Evolutionary conservation across 2,888 invertebrate genomes (phyloP).

Genomic region (Phyllotreta cruciferae): DNA sequence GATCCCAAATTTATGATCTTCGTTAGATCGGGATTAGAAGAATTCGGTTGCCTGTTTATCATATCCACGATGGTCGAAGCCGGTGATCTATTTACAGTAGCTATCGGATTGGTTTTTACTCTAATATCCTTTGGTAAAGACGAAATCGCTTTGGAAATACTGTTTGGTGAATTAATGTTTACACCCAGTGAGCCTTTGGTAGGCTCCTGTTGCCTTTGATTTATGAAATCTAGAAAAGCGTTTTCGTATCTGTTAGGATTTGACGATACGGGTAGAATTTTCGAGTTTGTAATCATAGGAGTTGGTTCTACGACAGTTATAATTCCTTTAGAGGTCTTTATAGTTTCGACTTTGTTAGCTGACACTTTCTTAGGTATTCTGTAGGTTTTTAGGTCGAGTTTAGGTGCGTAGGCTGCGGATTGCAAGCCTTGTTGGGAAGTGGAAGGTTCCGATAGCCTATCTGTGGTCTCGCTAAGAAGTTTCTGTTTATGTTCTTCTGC

Average conservation of each 20-base stretch:
- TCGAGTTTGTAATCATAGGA: conserved; percentile 33
- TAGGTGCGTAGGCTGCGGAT: conserved; percentile 7
- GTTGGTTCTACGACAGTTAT: conserved; percentile 45
- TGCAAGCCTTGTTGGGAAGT: conserved; percentile 1
- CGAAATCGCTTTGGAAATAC: conserved; percentile 26
- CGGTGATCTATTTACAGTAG: background rate
- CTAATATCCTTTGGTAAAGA: conserved; percentile 31
- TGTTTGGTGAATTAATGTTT: conserved; percentile 13
- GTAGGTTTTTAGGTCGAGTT: conserved; percentile 40
- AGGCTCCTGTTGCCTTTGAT: conserved; percentile 11
- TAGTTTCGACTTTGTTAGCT: conserved; percentile 46
- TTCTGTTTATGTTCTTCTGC: conserved; percentile 55
- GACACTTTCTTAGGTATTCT: conserved; percentile 41
- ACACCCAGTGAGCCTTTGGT: background rate
- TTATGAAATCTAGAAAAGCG: conserved; percentile 48
- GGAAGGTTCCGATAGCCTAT: conserved; percentile 18
- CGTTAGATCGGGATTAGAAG: background rate
- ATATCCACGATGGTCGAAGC: background rate
- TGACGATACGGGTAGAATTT: conserved; percentile 6
- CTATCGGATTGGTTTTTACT: conserved; percentile 12
- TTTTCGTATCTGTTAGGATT: conserved; percentile 41
- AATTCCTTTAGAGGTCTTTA: conserved; percentile 48
- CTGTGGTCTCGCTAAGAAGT: conserved; percentile 31
- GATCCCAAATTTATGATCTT: background rate
- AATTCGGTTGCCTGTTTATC: background rate